A percentile compares a stretch with the other conserved stretches of the same genome.
Conservation (phyloP, 2,113 vertebrate species). For the Gymnobelideus leadbeateri region DNA sequence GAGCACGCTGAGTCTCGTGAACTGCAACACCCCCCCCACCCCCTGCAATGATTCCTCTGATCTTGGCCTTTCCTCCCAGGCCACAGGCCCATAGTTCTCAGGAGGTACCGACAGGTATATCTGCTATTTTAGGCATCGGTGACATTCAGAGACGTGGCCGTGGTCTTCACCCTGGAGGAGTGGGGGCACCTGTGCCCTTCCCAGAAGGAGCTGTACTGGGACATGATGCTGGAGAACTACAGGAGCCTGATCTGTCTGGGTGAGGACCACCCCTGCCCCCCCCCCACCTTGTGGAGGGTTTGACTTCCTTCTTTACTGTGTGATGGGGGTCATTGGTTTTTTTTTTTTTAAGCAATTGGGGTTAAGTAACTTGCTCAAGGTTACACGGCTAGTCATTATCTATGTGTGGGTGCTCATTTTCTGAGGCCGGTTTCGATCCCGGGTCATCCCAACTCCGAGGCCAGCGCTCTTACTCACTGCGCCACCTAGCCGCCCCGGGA, state of each 20-base stretch:
- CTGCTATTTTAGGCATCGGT: slow-evolving; percentile 48
- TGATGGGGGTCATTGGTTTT: background rate
- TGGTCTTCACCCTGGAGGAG: slow-evolving; percentile 52
- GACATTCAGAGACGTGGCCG: slow-evolving; percentile 55
- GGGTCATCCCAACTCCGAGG: too few species aligned
- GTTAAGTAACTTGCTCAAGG: too few species aligned
- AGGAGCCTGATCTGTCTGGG: slow-evolving; percentile 38
- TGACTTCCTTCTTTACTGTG: background rate
- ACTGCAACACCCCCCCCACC: too few species aligned
- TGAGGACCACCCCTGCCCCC: background rate
- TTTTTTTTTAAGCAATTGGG: too few species aligned
- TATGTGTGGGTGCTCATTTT: too few species aligned
- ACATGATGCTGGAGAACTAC: slow-evolving; percentile 64
- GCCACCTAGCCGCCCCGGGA: too few species aligned
- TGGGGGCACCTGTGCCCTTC: slow-evolving; percentile 40
- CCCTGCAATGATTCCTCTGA: background rate
- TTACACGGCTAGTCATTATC: too few species aligned
- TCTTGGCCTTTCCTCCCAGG: too few species aligned
- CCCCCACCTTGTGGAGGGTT: too few species aligned
- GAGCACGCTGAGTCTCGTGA: background rate
- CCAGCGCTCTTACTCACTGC: too few species aligned
- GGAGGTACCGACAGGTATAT: background rate
- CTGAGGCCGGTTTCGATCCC: too few species aligned
- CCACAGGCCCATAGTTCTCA: background rate
- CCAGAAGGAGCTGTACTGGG: slow-evolving; percentile 57